Conservation (phyloP, 1,140 invertebrate genomes). For the Ceratosolen solmsi region DNA sequence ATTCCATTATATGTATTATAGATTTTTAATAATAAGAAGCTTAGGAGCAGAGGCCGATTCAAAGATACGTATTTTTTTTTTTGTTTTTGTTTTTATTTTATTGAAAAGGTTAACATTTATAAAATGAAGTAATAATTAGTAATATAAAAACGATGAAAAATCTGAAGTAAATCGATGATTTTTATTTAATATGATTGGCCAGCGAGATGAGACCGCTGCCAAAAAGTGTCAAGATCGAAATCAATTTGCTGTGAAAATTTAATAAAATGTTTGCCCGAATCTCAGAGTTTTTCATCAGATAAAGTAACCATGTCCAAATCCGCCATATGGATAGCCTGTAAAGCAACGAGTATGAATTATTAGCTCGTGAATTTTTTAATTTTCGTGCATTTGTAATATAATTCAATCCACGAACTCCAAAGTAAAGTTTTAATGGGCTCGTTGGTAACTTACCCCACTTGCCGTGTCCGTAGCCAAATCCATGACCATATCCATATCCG, state of each 20-base stretch:
- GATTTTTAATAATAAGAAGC: too few species aligned
- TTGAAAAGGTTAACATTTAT: background rate
- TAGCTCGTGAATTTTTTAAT: too few species aligned
- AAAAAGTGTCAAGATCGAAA: slow-evolving; percentile 19
- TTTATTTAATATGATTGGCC: background rate
- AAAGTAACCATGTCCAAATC: slow-evolving; percentile 58
- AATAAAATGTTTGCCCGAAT: background rate
- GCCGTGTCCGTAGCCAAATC: slow-evolving; percentile 47
- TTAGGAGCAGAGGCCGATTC: background rate
- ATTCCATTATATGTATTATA: too few species aligned
- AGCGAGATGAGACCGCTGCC: slow-evolving; percentile 43
- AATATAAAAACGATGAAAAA: slow-evolving; percentile 13
- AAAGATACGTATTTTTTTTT: slow-evolving; percentile 16
- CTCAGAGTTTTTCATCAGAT: background rate
- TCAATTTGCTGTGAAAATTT: slow-evolving; percentile 1
- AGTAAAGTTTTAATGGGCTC: too few species aligned
- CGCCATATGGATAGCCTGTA: slow-evolving; percentile 59
- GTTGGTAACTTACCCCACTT: background rate
- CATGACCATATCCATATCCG: slow-evolving; percentile 47
- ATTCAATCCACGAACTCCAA: too few species aligned
- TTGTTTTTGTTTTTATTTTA: too few species aligned
- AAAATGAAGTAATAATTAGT: background rate
- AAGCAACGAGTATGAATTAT: slow-evolving; percentile 14
- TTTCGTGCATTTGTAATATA: too few species aligned
- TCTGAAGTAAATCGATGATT: background rate